Evolutionary conservation across 2,113 vertebrate genomes (phyloP).

Genomic region (Hyperopisus bebe): DNA sequence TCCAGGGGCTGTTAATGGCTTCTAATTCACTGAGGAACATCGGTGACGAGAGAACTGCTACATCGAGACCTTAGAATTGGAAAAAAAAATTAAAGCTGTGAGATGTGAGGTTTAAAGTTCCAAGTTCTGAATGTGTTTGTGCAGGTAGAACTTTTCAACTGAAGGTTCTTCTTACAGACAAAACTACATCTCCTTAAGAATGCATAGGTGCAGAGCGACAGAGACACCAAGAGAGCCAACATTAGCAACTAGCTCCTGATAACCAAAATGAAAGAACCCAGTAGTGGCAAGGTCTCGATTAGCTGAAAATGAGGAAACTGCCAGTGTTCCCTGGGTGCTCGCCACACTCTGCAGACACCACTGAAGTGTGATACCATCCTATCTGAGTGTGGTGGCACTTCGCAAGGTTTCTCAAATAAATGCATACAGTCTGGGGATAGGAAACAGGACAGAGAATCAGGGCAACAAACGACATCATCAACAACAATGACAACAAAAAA

Average conservation of each 20-base stretch:
- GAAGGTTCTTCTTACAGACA: not conserved
- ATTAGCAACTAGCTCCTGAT: not conserved
- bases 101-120: slow-evolving; percentile 1
- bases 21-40: slow-evolving; percentile 60
- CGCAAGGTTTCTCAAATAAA: slow-evolving; percentile 11
- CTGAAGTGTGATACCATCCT: not conserved
- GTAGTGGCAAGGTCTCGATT: slow-evolving; percentile 13
- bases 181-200: slow-evolving; percentile 1
- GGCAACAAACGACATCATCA: slow-evolving; percentile 22
- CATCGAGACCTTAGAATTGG: slow-evolving; percentile 28
- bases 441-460: slow-evolving; percentile 16
- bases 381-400: not conserved
- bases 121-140: slow-evolving; percentile 14
- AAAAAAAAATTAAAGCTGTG: not conserved
- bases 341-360: not conserved
- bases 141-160: slow-evolving; percentile 9
- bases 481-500: slow-evolving; percentile 29
- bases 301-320: not conserved
- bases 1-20: slow-evolving; percentile 69
- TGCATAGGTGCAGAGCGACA: slow-evolving; percentile 3
- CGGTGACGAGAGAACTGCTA: slow-evolving; percentile 61
- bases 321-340: not conserved
- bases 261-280: slow-evolving; percentile 1
- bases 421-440: slow-evolving; percentile 26
- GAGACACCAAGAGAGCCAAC: not conserved